Conservation (phyloP, 2,797 vertebrate species). For the Pipistrellus nathusii region DNA sequence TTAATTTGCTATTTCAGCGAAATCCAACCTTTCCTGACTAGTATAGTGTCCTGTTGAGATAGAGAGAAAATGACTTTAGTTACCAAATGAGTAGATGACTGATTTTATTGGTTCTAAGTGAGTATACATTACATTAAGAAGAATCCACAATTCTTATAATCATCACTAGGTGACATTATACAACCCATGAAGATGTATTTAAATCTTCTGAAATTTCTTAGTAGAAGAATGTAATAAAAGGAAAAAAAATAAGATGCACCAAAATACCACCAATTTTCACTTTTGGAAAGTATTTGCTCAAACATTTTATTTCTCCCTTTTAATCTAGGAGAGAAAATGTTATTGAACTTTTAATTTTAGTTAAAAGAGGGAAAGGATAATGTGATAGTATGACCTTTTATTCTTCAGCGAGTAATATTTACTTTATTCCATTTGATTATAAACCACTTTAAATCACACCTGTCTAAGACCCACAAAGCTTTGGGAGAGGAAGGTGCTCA, state of each 20-base stretch:
- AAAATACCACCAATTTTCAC: neutral
- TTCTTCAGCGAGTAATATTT: neutral
- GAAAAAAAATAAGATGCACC: neutral
- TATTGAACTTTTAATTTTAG: neutral
- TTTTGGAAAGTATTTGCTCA: conserved; percentile 17
- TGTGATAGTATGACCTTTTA: neutral
- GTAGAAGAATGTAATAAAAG: neutral
- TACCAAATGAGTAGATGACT: neutral
- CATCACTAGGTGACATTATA: neutral
- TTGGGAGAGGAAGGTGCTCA: neutral
- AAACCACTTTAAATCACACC: neutral
- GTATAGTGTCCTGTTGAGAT: neutral
- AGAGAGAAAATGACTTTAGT: neutral
- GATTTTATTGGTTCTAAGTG: neutral
- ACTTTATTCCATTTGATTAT: neutral
- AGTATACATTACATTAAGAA: neutral
- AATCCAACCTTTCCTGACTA: neutral
- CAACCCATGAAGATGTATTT: neutral
- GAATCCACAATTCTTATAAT: neutral
- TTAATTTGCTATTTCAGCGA: neutral
- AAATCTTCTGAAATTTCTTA: neutral
- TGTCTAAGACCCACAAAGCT: neutral
- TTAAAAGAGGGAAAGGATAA: neutral
- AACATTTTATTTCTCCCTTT: neutral
- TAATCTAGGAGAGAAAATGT: neutral